Evolutionary conservation across 2,797 vertebrate genomes (phyloP).

Genomic region (Sebastes cheni): DNA sequence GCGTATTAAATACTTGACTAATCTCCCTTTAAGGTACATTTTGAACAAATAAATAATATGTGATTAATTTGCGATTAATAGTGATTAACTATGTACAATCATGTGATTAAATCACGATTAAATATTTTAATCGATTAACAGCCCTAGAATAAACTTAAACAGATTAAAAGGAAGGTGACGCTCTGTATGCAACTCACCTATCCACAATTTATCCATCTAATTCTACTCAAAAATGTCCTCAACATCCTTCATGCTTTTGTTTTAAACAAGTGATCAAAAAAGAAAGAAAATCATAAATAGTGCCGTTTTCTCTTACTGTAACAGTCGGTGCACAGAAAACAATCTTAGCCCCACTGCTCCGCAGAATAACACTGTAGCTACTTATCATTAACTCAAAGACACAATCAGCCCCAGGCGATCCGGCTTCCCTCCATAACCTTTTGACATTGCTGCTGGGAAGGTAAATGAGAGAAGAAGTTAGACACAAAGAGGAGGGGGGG

Average conservation of each 20-base stretch:
- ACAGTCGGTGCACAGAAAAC: slow-evolving; percentile 40
- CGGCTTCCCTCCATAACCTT: slow-evolving; percentile 75
- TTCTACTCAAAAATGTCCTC: neutral
- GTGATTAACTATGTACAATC: too few species aligned
- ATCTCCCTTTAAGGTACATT: too few species aligned
- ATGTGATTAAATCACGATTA: too few species aligned
- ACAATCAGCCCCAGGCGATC: slow-evolving; percentile 75
- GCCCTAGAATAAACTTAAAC: neutral
- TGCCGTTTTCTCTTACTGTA: slow-evolving; percentile 32
- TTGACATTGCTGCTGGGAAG: slow-evolving; percentile 80
- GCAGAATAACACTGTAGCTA: slow-evolving; percentile 75
- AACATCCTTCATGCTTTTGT: neutral
- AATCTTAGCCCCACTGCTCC: slow-evolving; percentile 57
- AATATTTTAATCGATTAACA: too few species aligned
- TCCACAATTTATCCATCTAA: neutral
- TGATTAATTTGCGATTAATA: too few species aligned
- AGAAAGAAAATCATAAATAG: slow-evolving; percentile 13
- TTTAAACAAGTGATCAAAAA: slow-evolving; percentile 11
- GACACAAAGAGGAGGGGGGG: slow-evolving; percentile 30
- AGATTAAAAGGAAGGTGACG: neutral
- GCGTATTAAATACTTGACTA: too few species aligned
- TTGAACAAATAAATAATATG: too few species aligned
- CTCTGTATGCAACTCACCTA: neutral
- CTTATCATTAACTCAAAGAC: slow-evolving; percentile 81
- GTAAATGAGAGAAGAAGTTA: slow-evolving; percentile 74